Evolutionary conservation across 2,797 vertebrate species (phyloP).

Genomic region (Neosalanx taihuensis): DNA sequence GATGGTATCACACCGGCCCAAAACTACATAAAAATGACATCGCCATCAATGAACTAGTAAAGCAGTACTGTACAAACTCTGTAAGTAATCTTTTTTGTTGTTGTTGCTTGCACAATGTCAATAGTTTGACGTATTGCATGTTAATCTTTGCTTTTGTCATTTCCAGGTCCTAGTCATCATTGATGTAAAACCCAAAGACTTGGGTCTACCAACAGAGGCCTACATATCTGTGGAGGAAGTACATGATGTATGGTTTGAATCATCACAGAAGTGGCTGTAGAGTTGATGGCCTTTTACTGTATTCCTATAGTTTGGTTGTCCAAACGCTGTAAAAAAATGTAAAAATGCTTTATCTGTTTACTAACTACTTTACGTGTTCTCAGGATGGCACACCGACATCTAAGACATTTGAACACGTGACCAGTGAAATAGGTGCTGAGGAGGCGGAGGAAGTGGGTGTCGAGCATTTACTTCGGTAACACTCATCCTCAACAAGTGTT

Average conservation of each 20-base stretch:
- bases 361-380: slow-evolving; percentile 13
- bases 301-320: neutral
- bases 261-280: neutral
- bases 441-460: slow-evolving; percentile 98
- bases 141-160: slow-evolving; percentile 6
- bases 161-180: slow-evolving; percentile 93
- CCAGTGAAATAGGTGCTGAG: slow-evolving; percentile 96
- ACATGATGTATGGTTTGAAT: slow-evolving; percentile 83
- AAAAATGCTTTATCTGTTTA: neutral
- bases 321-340: neutral
- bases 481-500: neutral
- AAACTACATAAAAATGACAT: slow-evolving; percentile 99
- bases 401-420: slow-evolving; percentile 98
- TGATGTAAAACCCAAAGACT: slow-evolving; percentile 97
- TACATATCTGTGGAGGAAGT: slow-evolving; percentile 99
- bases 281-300: neutral
- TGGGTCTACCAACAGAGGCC: slow-evolving; percentile 97
- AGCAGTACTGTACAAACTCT: slow-evolving; percentile 97
- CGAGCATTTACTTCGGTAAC: slow-evolving; percentile 92
- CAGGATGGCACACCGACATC: slow-evolving; percentile 98
- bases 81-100: slow-evolving; percentile 68
- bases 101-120: neutral
- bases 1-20: slow-evolving; percentile 98
- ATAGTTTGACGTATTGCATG: neutral
- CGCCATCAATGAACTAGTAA: slow-evolving; percentile 98